Base-by-base conservation (phyloP, 2,113 vertebrate species). In the Brachypteracias leptosomus region DNA sequence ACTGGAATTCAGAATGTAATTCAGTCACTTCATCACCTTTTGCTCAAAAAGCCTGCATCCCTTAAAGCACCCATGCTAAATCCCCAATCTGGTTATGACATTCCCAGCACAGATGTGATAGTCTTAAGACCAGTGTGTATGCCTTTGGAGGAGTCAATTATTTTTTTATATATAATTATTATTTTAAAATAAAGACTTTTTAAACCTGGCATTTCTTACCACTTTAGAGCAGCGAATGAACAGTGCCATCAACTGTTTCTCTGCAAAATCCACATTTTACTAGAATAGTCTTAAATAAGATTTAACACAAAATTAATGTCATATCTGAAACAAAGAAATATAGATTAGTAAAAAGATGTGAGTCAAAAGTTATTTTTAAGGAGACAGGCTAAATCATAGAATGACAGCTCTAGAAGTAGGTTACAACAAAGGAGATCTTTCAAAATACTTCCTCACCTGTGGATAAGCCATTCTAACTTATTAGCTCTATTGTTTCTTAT, bases 191-290 rank as follows among this genome's bases (percentile, higher is more conserved):
- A 90, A 55, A 88, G 59, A 59, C 35, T 77, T 80, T 80, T 96
- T 81, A 5, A 89, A 95, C 33, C 52, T 92, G 61, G 20, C 24
- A 83, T 86, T 89, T 88, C 72, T 57, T 71, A 57, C 29, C 46
- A 63, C 65, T 61, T 71, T 40, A 88, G 68, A 96, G 90, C 31
- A 92, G 79, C 52, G 83, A 97, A 96, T 63, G 72, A 97, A 97
- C 96, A 97, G 72, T 97, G 96, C 96, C 96, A 97, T 96, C 96
- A 95, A 95, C 96, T 96, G 97, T 97, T 95, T 63, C 85, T 93
- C 79, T 75, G 65, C 58, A 44, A 91, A 90, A 97, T 88, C 93
- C 95, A 95, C 96, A 8, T 52, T 63, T 86, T 81, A 55, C 55
- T 62, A 52, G 16, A 72, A 65, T 25, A 73, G 25, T n/a, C 51